Conservation (phyloP, 2,888 invertebrate genomes). For the Athalia cordata region DNA sequence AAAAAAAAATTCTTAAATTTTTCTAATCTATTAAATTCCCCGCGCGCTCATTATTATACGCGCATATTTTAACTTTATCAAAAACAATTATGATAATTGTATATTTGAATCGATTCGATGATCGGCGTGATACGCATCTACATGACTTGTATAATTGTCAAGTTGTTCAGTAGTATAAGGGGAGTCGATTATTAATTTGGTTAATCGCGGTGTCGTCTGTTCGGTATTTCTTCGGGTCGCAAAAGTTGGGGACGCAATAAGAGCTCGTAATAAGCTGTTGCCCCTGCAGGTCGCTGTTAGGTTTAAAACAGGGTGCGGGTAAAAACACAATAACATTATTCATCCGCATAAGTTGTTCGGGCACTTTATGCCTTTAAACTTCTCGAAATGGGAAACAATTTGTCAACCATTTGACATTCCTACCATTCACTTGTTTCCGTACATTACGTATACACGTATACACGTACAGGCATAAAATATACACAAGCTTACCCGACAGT, state of each 20-base stretch:
- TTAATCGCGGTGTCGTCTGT: background rate
- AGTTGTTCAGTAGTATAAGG: no score
- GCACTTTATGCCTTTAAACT: slow-evolving; percentile 20
- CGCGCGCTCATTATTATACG: no score
- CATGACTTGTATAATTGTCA: no score
- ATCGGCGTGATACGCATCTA: no score
- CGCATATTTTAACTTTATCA: no score
- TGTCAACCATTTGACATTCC: slow-evolving; percentile 36
- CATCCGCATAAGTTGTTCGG: slow-evolving; percentile 10
- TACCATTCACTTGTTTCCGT: slow-evolving; percentile 14
- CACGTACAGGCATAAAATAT: background rate
- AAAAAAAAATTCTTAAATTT: no score
- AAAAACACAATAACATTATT: slow-evolving; percentile 23
- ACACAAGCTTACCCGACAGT: background rate
- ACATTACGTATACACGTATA: background rate
- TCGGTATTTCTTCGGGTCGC: background rate
- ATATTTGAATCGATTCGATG: no score
- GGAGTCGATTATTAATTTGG: no score
- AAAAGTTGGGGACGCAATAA: background rate
- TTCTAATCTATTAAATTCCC: no score
- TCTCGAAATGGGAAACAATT: slow-evolving; percentile 37
- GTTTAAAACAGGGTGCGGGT: background rate
- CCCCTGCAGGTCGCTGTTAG: no score
- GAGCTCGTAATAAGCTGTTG: background rate
- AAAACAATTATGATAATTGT: no score